Percentiles rank a stretch among this genome's conserved stretches.
Evolutionary conservation across 2,113 vertebrate genomes (phyloP).

Genomic region (Hippocampus guttulatus): DNA sequence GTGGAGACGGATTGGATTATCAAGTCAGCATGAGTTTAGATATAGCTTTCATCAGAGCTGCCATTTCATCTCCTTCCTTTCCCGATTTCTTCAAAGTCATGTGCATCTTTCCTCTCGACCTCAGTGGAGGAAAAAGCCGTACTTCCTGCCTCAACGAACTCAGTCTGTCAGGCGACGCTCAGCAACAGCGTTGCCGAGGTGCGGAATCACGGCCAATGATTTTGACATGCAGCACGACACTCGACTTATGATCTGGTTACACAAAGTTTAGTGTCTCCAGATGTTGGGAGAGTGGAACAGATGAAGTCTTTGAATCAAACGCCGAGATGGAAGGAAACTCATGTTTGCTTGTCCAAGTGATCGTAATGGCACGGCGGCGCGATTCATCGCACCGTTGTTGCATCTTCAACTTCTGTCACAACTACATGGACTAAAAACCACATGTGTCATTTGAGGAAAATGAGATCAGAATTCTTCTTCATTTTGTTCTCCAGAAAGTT

Average conservation of each 20-base stretch:
- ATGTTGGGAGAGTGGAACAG: neutral
- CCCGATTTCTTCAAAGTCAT: neutral
- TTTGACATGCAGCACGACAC: conserved; percentile 10
- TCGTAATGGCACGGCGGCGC: neutral
- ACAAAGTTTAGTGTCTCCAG: conserved; percentile 10
- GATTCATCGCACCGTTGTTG: neutral
- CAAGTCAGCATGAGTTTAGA: neutral
- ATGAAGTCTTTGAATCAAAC: conserved; percentile 9
- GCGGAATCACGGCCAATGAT: conserved; percentile 9
- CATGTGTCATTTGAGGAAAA: neutral
- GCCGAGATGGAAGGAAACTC: conserved; percentile 1
- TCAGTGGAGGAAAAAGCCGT: conserved; percentile 8
- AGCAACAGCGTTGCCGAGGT: conserved; percentile 18
- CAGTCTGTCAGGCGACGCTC: conserved; percentile 8
- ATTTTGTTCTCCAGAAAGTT: conserved; percentile 9
- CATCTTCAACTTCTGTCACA: neutral
- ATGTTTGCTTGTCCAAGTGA: conserved; percentile 22
- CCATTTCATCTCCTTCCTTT: conserved; percentile 20
- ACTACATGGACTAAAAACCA: too few species aligned
- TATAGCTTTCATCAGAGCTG: neutral
- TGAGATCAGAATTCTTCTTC: conserved; percentile 3
- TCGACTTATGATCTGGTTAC: neutral
- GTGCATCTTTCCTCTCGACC: neutral
- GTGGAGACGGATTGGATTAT: conserved; percentile 24
- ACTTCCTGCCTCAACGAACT: neutral